phyloP scores from a whole-genome alignment of 2,113 vertebrate genomes.

The Salvator merianae region DNA sequence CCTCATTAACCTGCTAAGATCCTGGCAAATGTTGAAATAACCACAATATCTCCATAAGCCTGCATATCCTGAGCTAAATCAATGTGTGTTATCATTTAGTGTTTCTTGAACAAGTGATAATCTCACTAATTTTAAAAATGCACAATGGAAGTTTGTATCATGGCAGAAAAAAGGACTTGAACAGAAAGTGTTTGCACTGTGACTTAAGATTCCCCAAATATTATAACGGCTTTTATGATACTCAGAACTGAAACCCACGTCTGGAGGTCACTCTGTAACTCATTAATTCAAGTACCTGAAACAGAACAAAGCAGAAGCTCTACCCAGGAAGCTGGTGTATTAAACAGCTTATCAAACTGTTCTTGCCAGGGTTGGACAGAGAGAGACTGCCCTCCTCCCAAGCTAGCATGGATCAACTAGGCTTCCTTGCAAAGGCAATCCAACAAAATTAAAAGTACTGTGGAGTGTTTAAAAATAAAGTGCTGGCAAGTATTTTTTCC shows the following conservation, averaged over 20 bases:
- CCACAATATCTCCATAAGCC: neutral
- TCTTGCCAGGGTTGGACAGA: neutral
- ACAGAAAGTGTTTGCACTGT: neutral
- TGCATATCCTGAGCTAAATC: neutral
- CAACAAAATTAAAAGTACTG: no score
- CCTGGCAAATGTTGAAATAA: no score
- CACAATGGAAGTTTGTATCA: slow-evolving; percentile 18
- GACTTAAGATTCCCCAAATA: neutral
- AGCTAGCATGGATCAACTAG: no score
- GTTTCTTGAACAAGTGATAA: slow-evolving; percentile 72
- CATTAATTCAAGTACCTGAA: neutral
- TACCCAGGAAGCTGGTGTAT: neutral
- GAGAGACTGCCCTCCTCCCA: no score
- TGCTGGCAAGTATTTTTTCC: no score
- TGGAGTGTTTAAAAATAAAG: no score
- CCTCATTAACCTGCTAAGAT: neutral
- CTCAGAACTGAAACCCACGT: neutral
- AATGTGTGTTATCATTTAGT: slow-evolving; percentile 17
- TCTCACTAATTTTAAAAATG: slow-evolving; percentile 42
- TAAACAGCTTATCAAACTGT: neutral
- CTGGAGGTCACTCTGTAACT: neutral
- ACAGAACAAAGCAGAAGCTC: neutral
- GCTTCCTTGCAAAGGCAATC: no score
- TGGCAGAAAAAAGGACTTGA: slow-evolving; percentile 33
- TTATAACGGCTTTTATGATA: neutral